Evolutionary conservation across 2,113 vertebrate species (phyloP), one percentile per base, ranked within the genome.

Genomic region (Xyliphius kryptos): DNA sequence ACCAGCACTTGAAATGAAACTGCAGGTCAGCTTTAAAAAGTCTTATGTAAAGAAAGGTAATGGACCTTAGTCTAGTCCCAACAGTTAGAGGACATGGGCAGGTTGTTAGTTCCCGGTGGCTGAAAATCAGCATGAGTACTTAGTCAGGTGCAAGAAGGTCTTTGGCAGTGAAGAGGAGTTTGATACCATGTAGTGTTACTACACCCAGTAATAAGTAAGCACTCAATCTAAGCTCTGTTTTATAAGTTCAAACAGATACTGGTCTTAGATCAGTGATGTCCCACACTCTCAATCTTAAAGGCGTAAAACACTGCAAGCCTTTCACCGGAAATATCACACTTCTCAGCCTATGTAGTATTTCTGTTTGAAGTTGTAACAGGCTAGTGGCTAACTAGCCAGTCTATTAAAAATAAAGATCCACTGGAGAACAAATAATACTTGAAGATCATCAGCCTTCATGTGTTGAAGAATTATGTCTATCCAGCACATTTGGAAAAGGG

Each of bases 221-320:
- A 37, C 77, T 84, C 75, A 67, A 76, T 72, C 80, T 83, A 71
- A n/a, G n/a, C n/a, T 83, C 80, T 76, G 73, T 71, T 67, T 75
- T 70, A 80, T 79, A 70, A 70, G 76, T 75, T 75, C 72, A 77
- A 80, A 73, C 76, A 77, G 74, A 70, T 67, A 71, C 78, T n/a
- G n/a, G n/a, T n/a, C n/a, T n/a, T n/a, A 76, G 74, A 70, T 77
- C 76, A 75, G 74, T 76, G 77, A 80, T 60, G 72, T 79, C 64
- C 79, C 73, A 72, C 66, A 70, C 70, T 75, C 71, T 60, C 38
- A 62, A 40, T 50, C 63, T 10, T 17, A 5, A 61, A 70, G 48
- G 36, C 36, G 57, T 53, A 57, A 32, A 53, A 52, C 54, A 38
- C 44, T 17, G 59, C 75, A 63, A 71, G 56, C 43, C n/a, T 66